Conservation (phyloP, 2,888 invertebrate species). For the Eupithecia subumbrata region DNA sequence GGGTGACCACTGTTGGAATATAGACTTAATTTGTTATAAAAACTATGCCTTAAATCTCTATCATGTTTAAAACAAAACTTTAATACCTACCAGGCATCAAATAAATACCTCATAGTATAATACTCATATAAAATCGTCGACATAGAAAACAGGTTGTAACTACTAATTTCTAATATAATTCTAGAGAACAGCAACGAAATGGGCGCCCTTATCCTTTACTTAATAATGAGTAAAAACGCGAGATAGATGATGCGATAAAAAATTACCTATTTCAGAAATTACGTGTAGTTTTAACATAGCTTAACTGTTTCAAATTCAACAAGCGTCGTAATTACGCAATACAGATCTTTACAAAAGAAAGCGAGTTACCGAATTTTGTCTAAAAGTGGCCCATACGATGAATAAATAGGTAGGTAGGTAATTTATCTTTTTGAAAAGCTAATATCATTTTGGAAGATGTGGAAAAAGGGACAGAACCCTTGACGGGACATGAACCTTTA, state of each 20-base stretch:
- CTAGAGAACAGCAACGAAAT: neutral
- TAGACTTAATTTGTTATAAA: neutral
- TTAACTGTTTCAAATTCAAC: slow-evolving; percentile 37
- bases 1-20: neutral
- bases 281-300: neutral
- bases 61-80: neutral
- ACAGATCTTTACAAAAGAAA: slow-evolving; percentile 42
- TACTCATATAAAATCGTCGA: neutral
- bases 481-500: neutral
- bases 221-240: neutral
- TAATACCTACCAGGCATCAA: neutral
- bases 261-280: neutral
- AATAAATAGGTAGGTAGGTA: neutral
- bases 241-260: neutral
- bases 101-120: neutral
- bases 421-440: slow-evolving; percentile 18
- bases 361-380: slow-evolving; percentile 37
- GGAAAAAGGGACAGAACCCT: neutral
- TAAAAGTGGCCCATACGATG: no score
- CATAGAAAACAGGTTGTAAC: neutral
- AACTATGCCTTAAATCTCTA: neutral
- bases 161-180: neutral
- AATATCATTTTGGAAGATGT: slow-evolving; percentile 33
- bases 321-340: slow-evolving; percentile 30
- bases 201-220: neutral